phyloP scores from a whole-genome alignment of 2,888 invertebrate genomes.

The Seladonia tumulorum region DNA sequence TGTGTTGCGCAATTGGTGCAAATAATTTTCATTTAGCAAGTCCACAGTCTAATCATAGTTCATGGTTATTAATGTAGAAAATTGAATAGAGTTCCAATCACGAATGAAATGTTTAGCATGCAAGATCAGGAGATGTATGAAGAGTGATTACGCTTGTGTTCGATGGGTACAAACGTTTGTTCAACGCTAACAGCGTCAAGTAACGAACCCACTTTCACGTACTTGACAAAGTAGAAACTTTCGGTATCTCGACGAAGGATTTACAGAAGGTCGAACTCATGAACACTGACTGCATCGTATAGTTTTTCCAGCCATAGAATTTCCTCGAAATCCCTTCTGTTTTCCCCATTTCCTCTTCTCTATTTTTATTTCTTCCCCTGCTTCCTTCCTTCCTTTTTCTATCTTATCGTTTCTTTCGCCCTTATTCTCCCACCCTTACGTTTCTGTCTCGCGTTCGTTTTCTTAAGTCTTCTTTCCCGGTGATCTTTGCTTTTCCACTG shows the following conservation, averaged over 20 bases:
- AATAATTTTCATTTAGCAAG: not conserved
- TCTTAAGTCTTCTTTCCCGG: constrained; percentile 38
- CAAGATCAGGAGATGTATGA: not conserved
- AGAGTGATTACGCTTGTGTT: not conserved
- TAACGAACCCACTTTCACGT: constrained; percentile 41
- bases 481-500: not conserved
- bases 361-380: not conserved
- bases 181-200: constrained; percentile 44
- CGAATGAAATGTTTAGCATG: not conserved
- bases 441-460: constrained; percentile 40
- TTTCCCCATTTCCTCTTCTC: constrained; percentile 9
- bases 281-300: constrained; percentile 36
- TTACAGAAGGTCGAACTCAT: constrained; percentile 30
- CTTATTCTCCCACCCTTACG: not conserved
- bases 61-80: not conserved
- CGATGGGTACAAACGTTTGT: not conserved
- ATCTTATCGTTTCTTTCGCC: not conserved
- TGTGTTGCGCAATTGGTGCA: not conserved
- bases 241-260: constrained; percentile 32
- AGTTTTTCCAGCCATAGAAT: constrained; percentile 33
- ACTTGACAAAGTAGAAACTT: constrained; percentile 41
- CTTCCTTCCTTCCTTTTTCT: not conserved
- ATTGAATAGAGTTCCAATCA: not conserved
- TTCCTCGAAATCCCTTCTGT: constrained; percentile 31
- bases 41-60: not conserved